Percentiles rank a stretch among this genome's conserved stretches.
phyloP scores from a whole-genome alignment of 2,888 invertebrate genomes.

The Drosophila ustulata region DNA sequence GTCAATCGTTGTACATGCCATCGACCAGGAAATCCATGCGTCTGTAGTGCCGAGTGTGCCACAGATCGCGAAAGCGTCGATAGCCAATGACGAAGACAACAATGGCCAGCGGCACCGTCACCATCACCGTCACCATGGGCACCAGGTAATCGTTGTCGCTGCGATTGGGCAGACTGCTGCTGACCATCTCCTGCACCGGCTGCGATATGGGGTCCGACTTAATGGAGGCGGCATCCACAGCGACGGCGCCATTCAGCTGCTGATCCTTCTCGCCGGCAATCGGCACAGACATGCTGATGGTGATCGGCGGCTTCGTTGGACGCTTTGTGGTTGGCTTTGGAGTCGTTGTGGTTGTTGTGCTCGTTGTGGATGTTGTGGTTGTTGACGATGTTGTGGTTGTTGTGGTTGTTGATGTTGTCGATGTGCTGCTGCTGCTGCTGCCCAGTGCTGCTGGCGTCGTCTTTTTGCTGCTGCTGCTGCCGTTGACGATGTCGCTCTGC shows the following conservation, averaged over 20 bases:
- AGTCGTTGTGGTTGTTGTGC: constrained; percentile 58
- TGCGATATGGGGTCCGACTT: constrained; percentile 16
- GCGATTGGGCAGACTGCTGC: constrained; percentile 61
- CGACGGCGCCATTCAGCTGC: constrained; percentile 18
- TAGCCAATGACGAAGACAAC: constrained; percentile 89
- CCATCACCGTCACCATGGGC: constrained; percentile 90
- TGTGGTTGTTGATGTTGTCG: constrained; percentile 14
- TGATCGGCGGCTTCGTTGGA: constrained; percentile 86
- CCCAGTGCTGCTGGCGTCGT: neutral
- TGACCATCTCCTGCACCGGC: constrained; percentile 75
- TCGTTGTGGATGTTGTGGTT: constrained; percentile 18
- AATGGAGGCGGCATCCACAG: constrained; percentile 4
- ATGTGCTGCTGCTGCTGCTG: constrained; percentile 6
- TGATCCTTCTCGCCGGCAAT: constrained; percentile 43
- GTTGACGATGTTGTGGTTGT: constrained; percentile 16
- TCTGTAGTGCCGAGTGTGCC: constrained; percentile 94
- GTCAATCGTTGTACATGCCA: constrained; percentile 94
- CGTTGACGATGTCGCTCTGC: constrained; percentile 7
- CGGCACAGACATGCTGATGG: constrained; percentile 83
- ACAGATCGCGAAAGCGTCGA: constrained; percentile 91
- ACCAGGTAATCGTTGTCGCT: constrained; percentile 89
- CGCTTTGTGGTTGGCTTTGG: constrained; percentile 75
- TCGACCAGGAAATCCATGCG: constrained; percentile 95
- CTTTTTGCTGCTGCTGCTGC: constrained; percentile 1
- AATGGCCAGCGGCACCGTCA: constrained; percentile 89